Base-by-base conservation (phyloP, 2,888 invertebrate species). In the Scaptomyza parva region DNA sequence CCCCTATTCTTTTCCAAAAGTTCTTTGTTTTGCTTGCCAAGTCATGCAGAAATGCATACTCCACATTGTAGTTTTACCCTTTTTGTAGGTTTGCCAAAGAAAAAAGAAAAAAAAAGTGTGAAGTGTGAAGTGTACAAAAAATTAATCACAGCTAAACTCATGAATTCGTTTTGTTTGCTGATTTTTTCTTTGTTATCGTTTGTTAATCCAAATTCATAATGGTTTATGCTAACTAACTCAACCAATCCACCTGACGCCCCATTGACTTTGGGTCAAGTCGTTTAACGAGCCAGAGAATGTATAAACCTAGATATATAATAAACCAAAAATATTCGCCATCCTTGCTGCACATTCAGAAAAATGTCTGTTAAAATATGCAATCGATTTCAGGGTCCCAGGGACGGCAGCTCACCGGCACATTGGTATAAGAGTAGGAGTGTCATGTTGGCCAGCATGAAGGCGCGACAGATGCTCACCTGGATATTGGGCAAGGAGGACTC, bases 401-500 rank as follows among this genome's bases (percentile, higher is more conserved):
- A 92, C 59, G 92, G 92, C 0, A 82, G 76, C 43, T 94, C 94
- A 0, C 94, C 94, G 22, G 94, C 94, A 0, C 96, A 95, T 78
- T 96, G 96, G 96, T 97, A 96, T 92, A 97, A 96, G 88, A 96
- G 96, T 62, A 93, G 97, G 64, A 96, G 96, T 1, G 95, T 97
- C 2, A 95, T 97, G 18, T 93, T 96, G 78, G 97, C 96, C 3
- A 97, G 96, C 91, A 96, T 97, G 96, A 96, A 96, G 89, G 97
- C 97, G 0, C 93, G 97, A 50, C 97, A 97, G 92, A 96, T 97
- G 96, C 94, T 97, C 75, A 97, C 97, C 18, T 97, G 97, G 97
- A 95, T 97, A 50, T 95, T 97, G 90, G 97, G 97, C 45, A 97
- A 97, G 88, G 97, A 97, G 90, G 97, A 97, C 91, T 95, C 96